These are phyloP conservation scores for Poecile atricapillus DNA, from an alignment of 2,113 vertebrate genomes.

Conservation along the genomic window DNA sequence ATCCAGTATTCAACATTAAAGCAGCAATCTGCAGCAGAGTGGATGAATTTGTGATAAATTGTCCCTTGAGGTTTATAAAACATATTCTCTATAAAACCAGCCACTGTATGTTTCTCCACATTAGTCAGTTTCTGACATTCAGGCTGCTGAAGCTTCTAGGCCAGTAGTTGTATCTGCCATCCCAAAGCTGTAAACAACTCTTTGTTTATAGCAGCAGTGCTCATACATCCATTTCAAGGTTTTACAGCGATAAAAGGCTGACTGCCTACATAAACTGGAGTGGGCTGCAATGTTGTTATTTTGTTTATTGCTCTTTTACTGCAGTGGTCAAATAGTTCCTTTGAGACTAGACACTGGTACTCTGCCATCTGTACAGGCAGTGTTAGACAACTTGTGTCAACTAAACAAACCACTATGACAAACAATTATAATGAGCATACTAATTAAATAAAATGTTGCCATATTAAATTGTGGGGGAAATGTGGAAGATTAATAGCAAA, in stretches of 20 bases:
- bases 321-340: constrained; percentile 86
- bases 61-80: constrained; percentile 83
- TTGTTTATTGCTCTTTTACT: constrained; percentile 90
- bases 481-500: constrained; percentile 59
- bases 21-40: constrained; percentile 75
- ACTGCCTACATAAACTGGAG: constrained; percentile 85
- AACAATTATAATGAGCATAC: constrained; percentile 73
- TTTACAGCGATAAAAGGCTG: constrained; percentile 85
- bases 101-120: constrained; percentile 71
- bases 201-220: constrained; percentile 76
- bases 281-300: constrained; percentile 81
- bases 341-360: constrained; percentile 73
- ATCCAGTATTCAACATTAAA: constrained; percentile 73
- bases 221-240: constrained; percentile 84
- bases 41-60: constrained; percentile 89
- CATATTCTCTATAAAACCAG: constrained; percentile 75
- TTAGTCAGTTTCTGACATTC: constrained; percentile 73
- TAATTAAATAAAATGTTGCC: constrained; percentile 74
- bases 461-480: constrained; percentile 52
- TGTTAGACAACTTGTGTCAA: constrained; percentile 76
- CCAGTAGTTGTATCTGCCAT: constrained; percentile 68
- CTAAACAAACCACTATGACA: constrained; percentile 66
- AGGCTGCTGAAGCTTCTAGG: constrained; percentile 71
- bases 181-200: constrained; percentile 78
- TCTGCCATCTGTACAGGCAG: constrained; percentile 72